These are phyloP conservation scores for Oenanthe oenanthe DNA, from an alignment of 2,113 vertebrate species.

Conservation along the genomic window DNA sequence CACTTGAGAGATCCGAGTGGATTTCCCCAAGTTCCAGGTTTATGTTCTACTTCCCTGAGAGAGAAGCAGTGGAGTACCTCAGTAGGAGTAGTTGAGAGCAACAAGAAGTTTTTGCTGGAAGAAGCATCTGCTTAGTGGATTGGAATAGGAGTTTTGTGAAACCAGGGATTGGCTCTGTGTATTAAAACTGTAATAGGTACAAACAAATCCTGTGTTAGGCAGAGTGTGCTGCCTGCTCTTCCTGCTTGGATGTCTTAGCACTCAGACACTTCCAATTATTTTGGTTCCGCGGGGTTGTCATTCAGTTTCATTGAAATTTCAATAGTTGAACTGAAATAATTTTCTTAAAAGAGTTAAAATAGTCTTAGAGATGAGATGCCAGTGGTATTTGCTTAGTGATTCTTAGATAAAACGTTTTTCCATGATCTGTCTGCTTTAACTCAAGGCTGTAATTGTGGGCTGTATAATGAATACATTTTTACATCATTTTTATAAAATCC, in stretches of 20 bases:
- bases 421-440: not conserved
- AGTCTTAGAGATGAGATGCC: not conserved
- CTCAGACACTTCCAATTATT: not conserved
- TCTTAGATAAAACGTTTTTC: not conserved
- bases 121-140: not conserved
- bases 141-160: not conserved
- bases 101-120: not conserved
- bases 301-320: not conserved
- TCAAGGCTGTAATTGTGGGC: not conserved
- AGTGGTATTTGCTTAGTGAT: not conserved
- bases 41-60: not conserved
- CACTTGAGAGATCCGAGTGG: not conserved
- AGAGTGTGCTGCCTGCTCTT: not conserved
- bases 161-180: not conserved
- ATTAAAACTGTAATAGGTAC: not conserved
- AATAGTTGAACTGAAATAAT: not conserved
- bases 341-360: not conserved
- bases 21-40: not conserved
- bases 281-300: accelerated
- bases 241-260: not conserved
- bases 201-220: not conserved
- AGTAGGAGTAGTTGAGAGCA: not conserved
- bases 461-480: not conserved
- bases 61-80: not conserved
- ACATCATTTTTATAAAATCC: not conserved